A percentile compares a stretch with the other conserved stretches of the same genome.
These are phyloP conservation scores for Willisornis vidua DNA, from an alignment of 2,113 vertebrate genomes.

Conservation along the genomic window DNA sequence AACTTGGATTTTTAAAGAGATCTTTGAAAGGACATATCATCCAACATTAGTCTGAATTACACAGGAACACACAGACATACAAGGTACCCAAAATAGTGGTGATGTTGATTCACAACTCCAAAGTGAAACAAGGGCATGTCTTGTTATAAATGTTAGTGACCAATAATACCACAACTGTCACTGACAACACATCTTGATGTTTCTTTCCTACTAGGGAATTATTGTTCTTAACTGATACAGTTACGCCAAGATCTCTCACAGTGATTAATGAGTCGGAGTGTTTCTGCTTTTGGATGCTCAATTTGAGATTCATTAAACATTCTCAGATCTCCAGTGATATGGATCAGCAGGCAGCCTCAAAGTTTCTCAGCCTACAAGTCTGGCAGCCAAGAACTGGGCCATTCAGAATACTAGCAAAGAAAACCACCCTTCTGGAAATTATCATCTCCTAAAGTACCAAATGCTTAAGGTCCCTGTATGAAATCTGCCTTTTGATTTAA, in stretches of 20 bases:
- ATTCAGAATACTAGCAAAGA: not conserved
- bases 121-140: not conserved
- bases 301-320: not conserved
- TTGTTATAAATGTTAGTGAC: not conserved
- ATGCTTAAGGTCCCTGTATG: not conserved
- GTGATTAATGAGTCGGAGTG: not conserved
- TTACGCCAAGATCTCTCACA: not conserved
- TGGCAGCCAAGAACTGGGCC: not conserved
- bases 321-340: not conserved
- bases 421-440: not conserved
- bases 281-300: slow-evolving; percentile 31
- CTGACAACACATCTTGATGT: not conserved
- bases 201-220: not conserved
- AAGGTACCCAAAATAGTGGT: not conserved
- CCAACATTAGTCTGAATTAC: not conserved
- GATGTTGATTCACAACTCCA: not conserved
- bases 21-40: not conserved
- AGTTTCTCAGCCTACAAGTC: not conserved
- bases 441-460: not conserved
- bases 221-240: not conserved
- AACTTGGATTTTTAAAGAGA: not conserved
- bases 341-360: slow-evolving; percentile 9
- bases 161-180: not conserved
- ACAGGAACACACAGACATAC: not conserved
- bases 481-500: not conserved